A percentile compares a stretch with the other conserved stretches of the same genome.
Conservation (phyloP, 2,888 invertebrate genomes). For the Harmothoe impar region DNA sequence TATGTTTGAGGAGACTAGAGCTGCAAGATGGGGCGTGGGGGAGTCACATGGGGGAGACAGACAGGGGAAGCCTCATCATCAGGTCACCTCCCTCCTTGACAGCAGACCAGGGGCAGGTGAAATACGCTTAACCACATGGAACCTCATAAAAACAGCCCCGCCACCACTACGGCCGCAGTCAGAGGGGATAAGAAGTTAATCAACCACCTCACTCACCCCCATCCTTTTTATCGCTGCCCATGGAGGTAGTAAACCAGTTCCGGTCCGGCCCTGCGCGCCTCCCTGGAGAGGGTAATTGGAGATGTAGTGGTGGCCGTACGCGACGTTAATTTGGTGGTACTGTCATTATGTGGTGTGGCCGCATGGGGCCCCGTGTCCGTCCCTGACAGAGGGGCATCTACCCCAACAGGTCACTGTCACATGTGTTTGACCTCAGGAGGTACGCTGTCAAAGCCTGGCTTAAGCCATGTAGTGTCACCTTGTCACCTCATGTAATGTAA, state of each 20-base stretch:
- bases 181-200: conserved; percentile 4
- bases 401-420: conserved; percentile 38
- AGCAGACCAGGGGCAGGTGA: not conserved
- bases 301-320: conserved; percentile 15
- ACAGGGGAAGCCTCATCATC: not conserved
- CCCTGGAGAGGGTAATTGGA: not conserved
- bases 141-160: not conserved
- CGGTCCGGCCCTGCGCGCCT: not conserved
- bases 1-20: not conserved
- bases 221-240: not conserved
- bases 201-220: not conserved
- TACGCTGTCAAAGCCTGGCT: not conserved
- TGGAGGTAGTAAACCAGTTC: not conserved
- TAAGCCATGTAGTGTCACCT: not conserved
- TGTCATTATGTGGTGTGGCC: not conserved
- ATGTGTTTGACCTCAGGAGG: not conserved
- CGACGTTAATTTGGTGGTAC: conserved; percentile 1
- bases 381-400: not conserved
- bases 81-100: not conserved
- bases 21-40: not conserved
- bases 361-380: not conserved
- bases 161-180: not conserved
- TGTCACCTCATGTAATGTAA: conserved; percentile 1
- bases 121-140: not conserved
- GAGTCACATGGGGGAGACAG: not conserved